Evolutionary conservation across 1,140 invertebrate genomes (phyloP).

Genomic region (Thereuonema tuberculata): DNA sequence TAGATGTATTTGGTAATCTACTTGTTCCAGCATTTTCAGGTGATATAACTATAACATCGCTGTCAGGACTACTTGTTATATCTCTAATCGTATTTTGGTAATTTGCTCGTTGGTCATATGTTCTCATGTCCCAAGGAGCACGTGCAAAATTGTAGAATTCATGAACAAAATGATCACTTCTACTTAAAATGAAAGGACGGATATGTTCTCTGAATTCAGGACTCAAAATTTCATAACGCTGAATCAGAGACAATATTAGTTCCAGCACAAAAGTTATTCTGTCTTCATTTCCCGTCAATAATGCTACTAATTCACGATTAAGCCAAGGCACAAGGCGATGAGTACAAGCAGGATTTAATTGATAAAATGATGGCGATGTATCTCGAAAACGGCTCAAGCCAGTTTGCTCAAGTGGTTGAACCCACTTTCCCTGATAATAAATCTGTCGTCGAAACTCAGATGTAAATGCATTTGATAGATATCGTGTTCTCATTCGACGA

Average conservation of each 20-base stretch:
- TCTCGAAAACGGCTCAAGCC: slow-evolving; percentile 46
- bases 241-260: slow-evolving; percentile 52
- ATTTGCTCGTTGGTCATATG: slow-evolving; percentile 35
- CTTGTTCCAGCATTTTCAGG: background rate
- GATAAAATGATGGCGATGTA: slow-evolving; percentile 51
- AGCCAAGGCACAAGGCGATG: slow-evolving; percentile 75
- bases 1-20: too few relatives aligned
- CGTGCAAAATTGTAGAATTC: slow-evolving; percentile 75
- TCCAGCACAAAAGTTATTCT: slow-evolving; percentile 48
- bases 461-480: slow-evolving; percentile 13
- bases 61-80: slow-evolving; percentile 1
- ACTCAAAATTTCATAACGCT: slow-evolving; percentile 53
- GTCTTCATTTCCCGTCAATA: slow-evolving; percentile 39
- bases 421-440: slow-evolving; percentile 62
- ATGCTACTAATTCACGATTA: slow-evolving; percentile 62
- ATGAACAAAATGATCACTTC: slow-evolving; percentile 61
- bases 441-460: slow-evolving; percentile 48
- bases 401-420: slow-evolving; percentile 39
- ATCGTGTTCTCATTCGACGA: slow-evolving; percentile 13
- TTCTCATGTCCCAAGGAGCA: slow-evolving; percentile 66
- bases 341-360: slow-evolving; percentile 57
- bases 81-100: slow-evolving; percentile 23
- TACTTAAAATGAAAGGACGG: slow-evolving; percentile 28
- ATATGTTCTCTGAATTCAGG: slow-evolving; percentile 46
- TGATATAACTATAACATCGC: slow-evolving; percentile 8